Percentiles rank a stretch among this genome's conserved stretches.
Evolutionary conservation across 2,797 vertebrate genomes (phyloP).

Genomic region (Enteromius treurensis): DNA sequence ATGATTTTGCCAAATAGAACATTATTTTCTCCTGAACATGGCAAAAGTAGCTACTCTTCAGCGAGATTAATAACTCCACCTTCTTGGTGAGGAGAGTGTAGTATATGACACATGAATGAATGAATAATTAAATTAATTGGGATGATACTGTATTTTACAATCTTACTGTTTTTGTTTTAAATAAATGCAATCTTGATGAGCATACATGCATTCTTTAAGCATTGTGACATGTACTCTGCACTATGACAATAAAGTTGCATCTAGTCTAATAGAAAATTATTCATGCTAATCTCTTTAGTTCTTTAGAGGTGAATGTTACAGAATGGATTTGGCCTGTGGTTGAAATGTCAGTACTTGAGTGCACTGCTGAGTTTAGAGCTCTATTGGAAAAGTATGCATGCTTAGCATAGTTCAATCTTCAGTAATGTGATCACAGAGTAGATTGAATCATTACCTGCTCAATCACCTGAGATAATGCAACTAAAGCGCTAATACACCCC

Average conservation of each 20-base stretch:
- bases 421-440: conserved; percentile 3
- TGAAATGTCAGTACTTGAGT: background rate
- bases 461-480: background rate
- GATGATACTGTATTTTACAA: no score
- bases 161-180: background rate
- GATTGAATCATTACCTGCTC: background rate
- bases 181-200: background rate
- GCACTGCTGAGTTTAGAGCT: background rate
- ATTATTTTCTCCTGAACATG: no score
- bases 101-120: no score
- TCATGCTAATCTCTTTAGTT: background rate
- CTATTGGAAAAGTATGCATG: background rate
- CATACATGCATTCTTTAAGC: background rate
- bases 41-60: no score
- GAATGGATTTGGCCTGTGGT: background rate
- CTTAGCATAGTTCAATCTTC: background rate
- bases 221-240: background rate
- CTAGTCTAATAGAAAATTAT: background rate
- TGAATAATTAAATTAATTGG: no score
- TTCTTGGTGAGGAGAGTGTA: no score
- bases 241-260: background rate
- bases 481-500: background rate
- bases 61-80: no score
- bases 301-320: background rate
- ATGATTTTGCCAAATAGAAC: no score